Evolutionary conservation across 1,140 invertebrate genomes (phyloP).

Genomic region (Lepidurus couesii): DNA sequence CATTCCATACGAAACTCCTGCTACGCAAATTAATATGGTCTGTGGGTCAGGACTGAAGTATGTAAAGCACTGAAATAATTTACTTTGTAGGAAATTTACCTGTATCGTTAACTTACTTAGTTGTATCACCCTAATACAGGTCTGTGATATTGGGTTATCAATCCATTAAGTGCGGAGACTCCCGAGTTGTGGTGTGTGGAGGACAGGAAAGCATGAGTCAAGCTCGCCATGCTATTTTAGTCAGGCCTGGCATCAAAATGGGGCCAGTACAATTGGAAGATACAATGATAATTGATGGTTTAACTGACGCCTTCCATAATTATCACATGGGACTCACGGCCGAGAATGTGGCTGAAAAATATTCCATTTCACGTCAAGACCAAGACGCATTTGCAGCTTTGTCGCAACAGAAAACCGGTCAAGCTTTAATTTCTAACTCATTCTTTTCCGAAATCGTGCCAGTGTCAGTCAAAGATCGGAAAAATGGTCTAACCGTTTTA

Average conservation of each 20-base stretch:
- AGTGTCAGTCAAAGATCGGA: slow-evolving; percentile 52
- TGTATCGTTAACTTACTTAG: too few relatives aligned
- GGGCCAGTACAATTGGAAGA: slow-evolving; percentile 61
- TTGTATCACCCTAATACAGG: slow-evolving; percentile 44
- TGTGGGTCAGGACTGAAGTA: slow-evolving; percentile 81
- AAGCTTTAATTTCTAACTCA: slow-evolving; percentile 56
- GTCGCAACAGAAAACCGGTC: slow-evolving; percentile 65
- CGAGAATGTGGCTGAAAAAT: slow-evolving; percentile 72
- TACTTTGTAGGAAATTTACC: too few relatives aligned
- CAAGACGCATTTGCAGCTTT: slow-evolving; percentile 68
- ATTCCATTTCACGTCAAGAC: slow-evolving; percentile 59
- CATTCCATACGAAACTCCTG: slow-evolving; percentile 64
- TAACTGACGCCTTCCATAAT: slow-evolving; percentile 70
- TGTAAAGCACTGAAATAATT: slow-evolving; percentile 36
- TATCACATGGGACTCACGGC: slow-evolving; percentile 82
- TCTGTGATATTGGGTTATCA: slow-evolving; percentile 62
- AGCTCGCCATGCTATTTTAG: slow-evolving; percentile 62
- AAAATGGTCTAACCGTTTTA: slow-evolving; percentile 47
- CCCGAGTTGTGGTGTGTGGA: slow-evolving; percentile 66
- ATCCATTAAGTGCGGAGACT: slow-evolving; percentile 63
- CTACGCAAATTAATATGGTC: slow-evolving; percentile 73
- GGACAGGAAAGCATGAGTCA: slow-evolving; percentile 83
- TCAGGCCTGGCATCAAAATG: slow-evolving; percentile 64
- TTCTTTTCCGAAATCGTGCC: slow-evolving; percentile 68
- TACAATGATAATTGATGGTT: slow-evolving; percentile 67